Conservation (phyloP, 1,140 invertebrate genomes). For the Aphis gossypii region DNA sequence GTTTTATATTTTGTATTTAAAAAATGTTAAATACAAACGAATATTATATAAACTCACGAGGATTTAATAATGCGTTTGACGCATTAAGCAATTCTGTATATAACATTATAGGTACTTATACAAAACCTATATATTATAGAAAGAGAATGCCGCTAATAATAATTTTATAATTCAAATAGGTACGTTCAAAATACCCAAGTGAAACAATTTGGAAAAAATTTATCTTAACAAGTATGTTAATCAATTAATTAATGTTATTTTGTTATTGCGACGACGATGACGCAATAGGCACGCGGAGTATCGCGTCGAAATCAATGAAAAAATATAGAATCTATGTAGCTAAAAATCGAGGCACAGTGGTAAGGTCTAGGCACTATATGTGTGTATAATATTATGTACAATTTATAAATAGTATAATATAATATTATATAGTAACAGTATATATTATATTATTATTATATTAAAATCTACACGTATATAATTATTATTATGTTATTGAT, state of each 20-base stretch:
- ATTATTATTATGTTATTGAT: neutral
- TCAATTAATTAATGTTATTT: neutral
- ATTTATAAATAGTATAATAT: neutral
- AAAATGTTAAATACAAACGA: neutral
- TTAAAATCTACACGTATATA: neutral
- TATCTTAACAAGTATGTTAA: neutral
- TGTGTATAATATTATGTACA: neutral
- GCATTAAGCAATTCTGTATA: neutral
- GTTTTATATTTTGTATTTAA: neutral
- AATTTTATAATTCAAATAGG: neutral
- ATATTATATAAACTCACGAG: neutral
- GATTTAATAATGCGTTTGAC: neutral
- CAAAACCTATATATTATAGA: neutral
- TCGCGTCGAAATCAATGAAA: neutral
- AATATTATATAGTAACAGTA: too few species aligned
- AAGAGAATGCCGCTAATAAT: neutral
- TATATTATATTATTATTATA: neutral
- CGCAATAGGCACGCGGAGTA: neutral
- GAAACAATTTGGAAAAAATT: neutral
- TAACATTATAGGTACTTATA: neutral
- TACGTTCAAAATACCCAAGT: neutral
- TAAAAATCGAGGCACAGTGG: conserved; percentile 38
- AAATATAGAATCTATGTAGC: conserved; percentile 11
- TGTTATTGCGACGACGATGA: neutral
- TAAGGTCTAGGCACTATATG: conserved; percentile 46